Conservation (phyloP, 2,888 invertebrate genomes). For the Atherix ibis region DNA sequence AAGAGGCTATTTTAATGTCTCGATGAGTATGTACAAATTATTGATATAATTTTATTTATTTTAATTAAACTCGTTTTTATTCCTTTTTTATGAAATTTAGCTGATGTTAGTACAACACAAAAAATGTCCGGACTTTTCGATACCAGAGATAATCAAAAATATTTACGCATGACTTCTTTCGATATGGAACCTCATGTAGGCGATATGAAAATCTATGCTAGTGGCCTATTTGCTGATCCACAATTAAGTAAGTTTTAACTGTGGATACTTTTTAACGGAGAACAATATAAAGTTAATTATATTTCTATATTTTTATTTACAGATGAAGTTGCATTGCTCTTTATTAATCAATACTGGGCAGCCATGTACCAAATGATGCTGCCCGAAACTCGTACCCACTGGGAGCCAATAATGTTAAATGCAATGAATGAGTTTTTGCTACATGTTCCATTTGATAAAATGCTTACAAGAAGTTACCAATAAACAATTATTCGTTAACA, state of each 20-base stretch:
- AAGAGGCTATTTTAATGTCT: constrained; percentile 39
- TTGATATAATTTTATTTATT: neutral
- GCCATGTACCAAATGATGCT: constrained; percentile 35
- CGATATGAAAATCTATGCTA: constrained; percentile 41
- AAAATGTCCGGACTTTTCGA: constrained; percentile 41
- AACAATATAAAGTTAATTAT: neutral
- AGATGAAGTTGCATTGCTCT: constrained; percentile 32
- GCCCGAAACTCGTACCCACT: constrained; percentile 28
- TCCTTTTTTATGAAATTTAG: constrained; percentile 25
- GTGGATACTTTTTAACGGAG: neutral
- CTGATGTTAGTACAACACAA: constrained; percentile 40
- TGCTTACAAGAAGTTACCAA: constrained; percentile 10
- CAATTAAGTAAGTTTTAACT: constrained; percentile 42
- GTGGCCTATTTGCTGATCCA: constrained; percentile 44
- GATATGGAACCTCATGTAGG: constrained; percentile 47
- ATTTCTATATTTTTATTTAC: constrained; percentile 14
- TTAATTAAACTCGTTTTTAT: constrained; percentile 5
- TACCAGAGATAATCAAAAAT: constrained; percentile 37
- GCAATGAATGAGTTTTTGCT: constrained; percentile 24
- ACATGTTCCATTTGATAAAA: constrained; percentile 25
- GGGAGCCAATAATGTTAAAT: constrained; percentile 25
- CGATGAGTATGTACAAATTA: constrained; percentile 37
- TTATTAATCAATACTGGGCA: constrained; percentile 43
- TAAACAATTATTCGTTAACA: constrained; percentile 11
- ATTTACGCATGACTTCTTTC: constrained; percentile 41